Evolutionary conservation across 2,797 vertebrate genomes (phyloP).

Genomic region (Myotis pilosus): DNA sequence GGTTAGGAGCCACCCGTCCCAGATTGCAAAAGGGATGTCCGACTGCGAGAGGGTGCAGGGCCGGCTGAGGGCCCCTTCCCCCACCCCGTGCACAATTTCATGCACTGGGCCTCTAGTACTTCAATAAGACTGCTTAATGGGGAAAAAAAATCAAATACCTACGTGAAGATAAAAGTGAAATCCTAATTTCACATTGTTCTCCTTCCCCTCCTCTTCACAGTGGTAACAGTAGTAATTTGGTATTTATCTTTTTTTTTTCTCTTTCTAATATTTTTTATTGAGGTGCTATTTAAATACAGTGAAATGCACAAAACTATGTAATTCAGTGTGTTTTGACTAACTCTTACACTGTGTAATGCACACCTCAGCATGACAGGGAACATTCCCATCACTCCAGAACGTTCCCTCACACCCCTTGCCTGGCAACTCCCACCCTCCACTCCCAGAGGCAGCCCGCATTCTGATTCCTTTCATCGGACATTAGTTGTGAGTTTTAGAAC

Average conservation of each 20-base stretch:
- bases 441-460: neutral
- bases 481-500: neutral
- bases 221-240: neutral
- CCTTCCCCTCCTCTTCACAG: neutral
- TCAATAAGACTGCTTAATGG: neutral
- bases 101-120: neutral
- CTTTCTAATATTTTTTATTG: neutral
- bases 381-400: neutral
- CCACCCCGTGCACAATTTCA: no score
- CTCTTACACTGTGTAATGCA: neutral
- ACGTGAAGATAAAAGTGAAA: neutral
- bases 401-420: neutral
- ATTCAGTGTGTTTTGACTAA: neutral
- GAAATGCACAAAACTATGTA: neutral
- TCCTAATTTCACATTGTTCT: neutral
- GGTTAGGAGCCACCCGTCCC: no score
- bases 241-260: neutral
- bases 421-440: neutral
- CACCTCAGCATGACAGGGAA: neutral
- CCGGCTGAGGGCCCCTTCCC: no score
- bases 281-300: constrained; percentile 9
- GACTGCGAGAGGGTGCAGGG: no score
- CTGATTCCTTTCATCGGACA: neutral
- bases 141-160: neutral
- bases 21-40: no score